Base-by-base conservation (phyloP, 2,888 invertebrate species). In the Acronicta aceris region DNA sequence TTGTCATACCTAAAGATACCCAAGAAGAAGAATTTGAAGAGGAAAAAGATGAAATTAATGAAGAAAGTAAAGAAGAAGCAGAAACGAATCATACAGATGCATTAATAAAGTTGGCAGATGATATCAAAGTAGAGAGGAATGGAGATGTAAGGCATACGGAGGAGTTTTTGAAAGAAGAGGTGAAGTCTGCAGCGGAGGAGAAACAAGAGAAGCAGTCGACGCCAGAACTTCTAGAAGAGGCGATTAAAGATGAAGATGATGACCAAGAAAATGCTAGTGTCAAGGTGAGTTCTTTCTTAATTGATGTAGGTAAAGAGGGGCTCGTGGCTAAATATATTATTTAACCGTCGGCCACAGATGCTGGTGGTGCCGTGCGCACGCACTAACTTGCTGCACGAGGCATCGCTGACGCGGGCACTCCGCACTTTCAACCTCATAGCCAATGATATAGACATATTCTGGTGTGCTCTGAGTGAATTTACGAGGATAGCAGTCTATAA, bases 211-310 rank as follows among this genome's bases (percentile, higher is more conserved):
- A 86, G 57, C 82, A 84, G 59, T 81, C 87, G 10, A 91, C 92
- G 9, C 87, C 88, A 21, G 90, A 91, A 63, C 86, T 92, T 58
- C 67, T 93, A 54, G 91, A 90, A 67, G 93, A 93, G 69, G 92
- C 93, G 30, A 79, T 91, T 21, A 86, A 85, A 65, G 91, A 90
- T 65, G 85, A 72, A 38, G 76, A 64, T 59, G 83, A 76, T 43
- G 91, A 78, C 17, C 59, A 76, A 48, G 89, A 88, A 51, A 91
- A 88, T 56, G 86, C 90, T 17, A 90, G 89, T 57, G 94, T 95
- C 8, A 95, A 95, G 86, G 95, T 95, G 74, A 89, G 88, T 70
- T 50, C 0, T 38, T 5, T 9, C n/a, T n/a, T n/a, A n/a, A n/a
- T n/a, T n/a, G n/a, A n/a, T n/a, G n/a, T n/a, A n/a, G n/a, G n/a